phyloP scores from a whole-genome alignment of 2,113 vertebrate species.

The Isichthys henryi region DNA sequence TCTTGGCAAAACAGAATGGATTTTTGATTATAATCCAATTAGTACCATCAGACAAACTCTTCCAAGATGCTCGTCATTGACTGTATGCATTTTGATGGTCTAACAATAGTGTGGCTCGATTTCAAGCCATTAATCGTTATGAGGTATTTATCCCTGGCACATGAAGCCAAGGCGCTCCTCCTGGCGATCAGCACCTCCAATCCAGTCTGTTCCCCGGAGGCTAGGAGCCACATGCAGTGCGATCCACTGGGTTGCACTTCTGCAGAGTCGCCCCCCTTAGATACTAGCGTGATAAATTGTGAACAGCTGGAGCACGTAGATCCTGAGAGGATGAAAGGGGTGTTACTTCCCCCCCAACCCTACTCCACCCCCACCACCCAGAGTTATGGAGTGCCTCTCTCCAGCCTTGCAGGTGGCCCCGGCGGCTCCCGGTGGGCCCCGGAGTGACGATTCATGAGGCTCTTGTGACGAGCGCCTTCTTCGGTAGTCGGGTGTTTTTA shows the following conservation, averaged over 20 bases:
- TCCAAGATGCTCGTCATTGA: neutral
- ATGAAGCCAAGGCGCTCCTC: neutral
- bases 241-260: neutral
- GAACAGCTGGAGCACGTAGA: slow-evolving; percentile 48
- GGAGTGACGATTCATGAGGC: neutral
- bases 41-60: neutral
- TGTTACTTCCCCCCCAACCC: slow-evolving; percentile 34
- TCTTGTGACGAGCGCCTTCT: neutral
- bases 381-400: neutral
- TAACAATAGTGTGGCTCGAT: neutral
- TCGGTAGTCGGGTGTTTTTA: neutral
- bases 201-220: neutral
- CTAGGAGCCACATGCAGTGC: too few species aligned
- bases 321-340: slow-evolving; percentile 40
- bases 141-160: neutral
- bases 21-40: neutral
- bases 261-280: neutral
- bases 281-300: slow-evolving; percentile 52
- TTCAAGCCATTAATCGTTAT: neutral
- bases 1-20: neutral
- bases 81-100: neutral
- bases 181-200: neutral
- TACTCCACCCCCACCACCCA: slow-evolving; percentile 37
- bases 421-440: neutral
- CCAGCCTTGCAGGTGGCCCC: neutral